phyloP scores from a whole-genome alignment of 2,888 invertebrate species.

The Microplitis deprimator region DNA sequence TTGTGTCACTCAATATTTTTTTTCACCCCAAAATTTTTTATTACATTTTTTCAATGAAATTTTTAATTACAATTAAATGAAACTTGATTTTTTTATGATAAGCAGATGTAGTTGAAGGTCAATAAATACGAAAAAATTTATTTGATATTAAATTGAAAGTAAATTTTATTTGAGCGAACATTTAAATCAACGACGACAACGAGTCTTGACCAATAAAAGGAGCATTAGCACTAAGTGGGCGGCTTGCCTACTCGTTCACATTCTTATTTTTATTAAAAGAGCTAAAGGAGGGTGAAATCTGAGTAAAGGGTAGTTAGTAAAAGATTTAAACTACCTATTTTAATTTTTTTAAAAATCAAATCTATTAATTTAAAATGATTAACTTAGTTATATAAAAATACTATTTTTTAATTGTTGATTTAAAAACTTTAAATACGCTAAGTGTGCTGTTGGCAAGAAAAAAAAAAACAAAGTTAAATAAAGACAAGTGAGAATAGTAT shows the following conservation, averaged over 20 bases:
- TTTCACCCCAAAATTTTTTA: background rate
- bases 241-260: conserved; percentile 52
- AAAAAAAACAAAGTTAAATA: conserved; percentile 14
- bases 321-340: background rate
- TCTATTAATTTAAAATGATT: too few relatives aligned
- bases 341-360: background rate
- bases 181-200: conserved; percentile 55
- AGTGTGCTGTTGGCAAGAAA: background rate
- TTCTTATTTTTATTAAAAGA: background rate
- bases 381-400: too few relatives aligned
- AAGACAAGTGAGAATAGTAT: conserved; percentile 13
- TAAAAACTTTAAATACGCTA: background rate
- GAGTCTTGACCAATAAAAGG: conserved; percentile 67
- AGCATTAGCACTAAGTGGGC: conserved; percentile 67
- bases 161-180: conserved; percentile 50
- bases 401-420: background rate
- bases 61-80: background rate
- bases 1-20: background rate
- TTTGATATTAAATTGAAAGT: background rate
- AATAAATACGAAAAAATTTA: too few relatives aligned
- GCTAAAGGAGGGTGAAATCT: background rate
- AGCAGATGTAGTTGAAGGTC: too few relatives aligned
- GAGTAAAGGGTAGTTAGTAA: background rate
- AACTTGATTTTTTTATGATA: too few relatives aligned
- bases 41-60: background rate